These are phyloP conservation scores for Natrix natrix DNA, from an alignment of 2,797 vertebrate genomes.

Conservation along the genomic window DNA sequence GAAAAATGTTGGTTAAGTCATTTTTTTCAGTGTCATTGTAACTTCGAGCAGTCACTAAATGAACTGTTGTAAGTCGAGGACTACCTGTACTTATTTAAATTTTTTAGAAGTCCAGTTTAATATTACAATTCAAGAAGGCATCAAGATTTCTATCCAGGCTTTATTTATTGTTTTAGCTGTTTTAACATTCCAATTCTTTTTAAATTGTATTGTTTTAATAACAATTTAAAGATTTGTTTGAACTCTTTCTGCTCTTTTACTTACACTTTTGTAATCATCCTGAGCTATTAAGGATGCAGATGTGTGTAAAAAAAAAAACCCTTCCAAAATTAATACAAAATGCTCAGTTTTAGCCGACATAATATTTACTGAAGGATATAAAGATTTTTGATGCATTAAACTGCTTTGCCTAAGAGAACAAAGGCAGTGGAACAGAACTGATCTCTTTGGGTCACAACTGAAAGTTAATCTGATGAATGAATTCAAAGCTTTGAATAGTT, in stretches of 20 bases:
- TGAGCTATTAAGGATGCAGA: not conserved
- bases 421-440: not conserved
- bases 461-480: not conserved
- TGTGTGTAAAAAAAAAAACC: not conserved
- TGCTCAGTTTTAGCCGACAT: not conserved
- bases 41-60: not conserved
- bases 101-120: not conserved
- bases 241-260: not conserved
- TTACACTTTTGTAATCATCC: not conserved
- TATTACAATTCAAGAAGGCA: not conserved
- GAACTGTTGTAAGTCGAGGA: not conserved
- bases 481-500: not conserved
- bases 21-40: not conserved
- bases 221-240: not conserved
- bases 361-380: not conserved
- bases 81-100: not conserved
- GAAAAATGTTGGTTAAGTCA: not conserved
- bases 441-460: not conserved
- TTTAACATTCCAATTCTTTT: not conserved
- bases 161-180: not conserved
- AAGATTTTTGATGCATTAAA: constrained; percentile 12
- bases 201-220: not conserved
- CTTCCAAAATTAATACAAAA: constrained; percentile 1
- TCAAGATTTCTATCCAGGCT: not conserved
- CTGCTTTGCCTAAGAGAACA: not conserved